These are phyloP conservation scores for Eurystomus glaucurus DNA, from an alignment of 2,797 vertebrate genomes.

Conservation along the genomic window DNA sequence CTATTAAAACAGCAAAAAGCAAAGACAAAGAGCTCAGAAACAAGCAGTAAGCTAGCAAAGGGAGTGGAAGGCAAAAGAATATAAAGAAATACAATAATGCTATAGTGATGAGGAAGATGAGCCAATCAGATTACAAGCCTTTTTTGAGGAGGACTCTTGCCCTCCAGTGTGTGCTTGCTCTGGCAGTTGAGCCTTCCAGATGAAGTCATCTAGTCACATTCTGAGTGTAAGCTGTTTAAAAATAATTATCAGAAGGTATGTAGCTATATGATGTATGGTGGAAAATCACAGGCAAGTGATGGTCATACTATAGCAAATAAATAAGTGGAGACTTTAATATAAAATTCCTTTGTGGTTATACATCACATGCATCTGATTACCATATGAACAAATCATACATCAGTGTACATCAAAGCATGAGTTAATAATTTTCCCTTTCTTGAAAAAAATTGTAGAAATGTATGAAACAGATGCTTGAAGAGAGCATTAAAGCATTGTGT, in stretches of 20 bases:
- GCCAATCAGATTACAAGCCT: constrained; percentile 30
- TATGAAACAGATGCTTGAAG: not conserved
- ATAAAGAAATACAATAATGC: not conserved
- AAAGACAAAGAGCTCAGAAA: constrained; percentile 22
- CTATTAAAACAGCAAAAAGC: not conserved
- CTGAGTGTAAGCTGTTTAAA: not conserved
- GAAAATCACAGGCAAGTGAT: not conserved
- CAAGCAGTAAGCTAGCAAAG: constrained; percentile 41
- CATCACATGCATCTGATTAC: not conserved
- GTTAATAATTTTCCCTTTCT: not conserved
- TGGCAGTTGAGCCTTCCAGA: constrained; percentile 64
- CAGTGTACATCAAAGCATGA: not conserved
- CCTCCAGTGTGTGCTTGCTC: constrained; percentile 80
- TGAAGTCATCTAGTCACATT: not conserved
- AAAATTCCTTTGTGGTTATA: not conserved
- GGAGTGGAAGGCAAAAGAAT: not conserved
- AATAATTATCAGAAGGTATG: not conserved
- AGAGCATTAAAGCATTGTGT: not conserved
- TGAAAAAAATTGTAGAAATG: not conserved
- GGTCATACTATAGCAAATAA: not conserved
- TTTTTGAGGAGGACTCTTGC: constrained; percentile 81
- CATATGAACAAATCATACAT: not conserved
- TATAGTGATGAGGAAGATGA: not conserved
- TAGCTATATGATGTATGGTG: not conserved
- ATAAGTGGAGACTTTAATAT: not conserved